Percentiles rank a stretch among this genome's conserved stretches.
These are phyloP conservation scores for Ctenodactylus gundi DNA, from an alignment of 2,113 vertebrate genomes.

Conservation along the genomic window DNA sequence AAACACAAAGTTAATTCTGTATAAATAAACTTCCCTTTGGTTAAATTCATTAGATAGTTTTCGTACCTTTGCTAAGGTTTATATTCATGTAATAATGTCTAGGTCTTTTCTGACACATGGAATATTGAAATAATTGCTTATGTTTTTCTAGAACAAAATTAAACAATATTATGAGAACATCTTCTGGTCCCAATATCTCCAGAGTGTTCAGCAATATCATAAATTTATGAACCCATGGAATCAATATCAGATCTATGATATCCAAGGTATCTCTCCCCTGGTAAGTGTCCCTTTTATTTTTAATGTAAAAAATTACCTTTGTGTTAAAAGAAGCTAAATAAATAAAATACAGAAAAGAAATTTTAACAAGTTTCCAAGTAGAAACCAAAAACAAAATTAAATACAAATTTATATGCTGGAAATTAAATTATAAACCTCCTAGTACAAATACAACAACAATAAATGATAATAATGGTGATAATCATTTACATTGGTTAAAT, in stretches of 20 bases:
- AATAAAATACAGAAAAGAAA: background rate
- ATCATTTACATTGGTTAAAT: background rate
- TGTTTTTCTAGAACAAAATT: conserved; percentile 44
- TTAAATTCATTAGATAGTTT: background rate
- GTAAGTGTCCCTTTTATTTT: conserved; percentile 27
- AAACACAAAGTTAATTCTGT: too few species aligned
- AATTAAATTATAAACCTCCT: conserved; percentile 13
- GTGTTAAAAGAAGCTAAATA: background rate
- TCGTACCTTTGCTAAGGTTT: background rate
- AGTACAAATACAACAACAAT: background rate
- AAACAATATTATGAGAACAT: background rate
- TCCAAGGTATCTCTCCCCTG: background rate
- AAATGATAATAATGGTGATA: background rate
- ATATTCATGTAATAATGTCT: background rate
- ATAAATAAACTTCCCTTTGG: background rate
- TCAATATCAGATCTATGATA: background rate
- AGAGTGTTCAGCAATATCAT: background rate
- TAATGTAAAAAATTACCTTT: background rate
- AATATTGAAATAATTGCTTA: background rate
- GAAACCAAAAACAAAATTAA: conserved; percentile 8
- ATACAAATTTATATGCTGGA: background rate
- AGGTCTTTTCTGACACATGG: background rate
- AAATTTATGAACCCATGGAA: background rate
- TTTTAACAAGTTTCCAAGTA: background rate
- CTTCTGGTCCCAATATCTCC: background rate